Base-by-base conservation (phyloP, 1,140 invertebrate species). In the Zaprionus africanus region DNA sequence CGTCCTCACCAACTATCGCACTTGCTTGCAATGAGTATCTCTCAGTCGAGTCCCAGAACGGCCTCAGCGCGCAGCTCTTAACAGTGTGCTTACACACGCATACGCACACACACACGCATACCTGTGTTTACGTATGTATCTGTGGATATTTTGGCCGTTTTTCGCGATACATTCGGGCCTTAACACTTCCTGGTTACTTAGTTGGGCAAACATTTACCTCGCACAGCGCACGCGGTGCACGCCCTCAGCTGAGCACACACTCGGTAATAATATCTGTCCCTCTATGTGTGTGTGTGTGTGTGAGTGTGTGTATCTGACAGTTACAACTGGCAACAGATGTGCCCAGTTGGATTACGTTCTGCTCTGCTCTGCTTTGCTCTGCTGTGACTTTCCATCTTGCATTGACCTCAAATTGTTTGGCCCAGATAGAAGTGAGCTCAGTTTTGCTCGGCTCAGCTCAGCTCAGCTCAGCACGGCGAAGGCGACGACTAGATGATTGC, bases 171-270 rank as follows among this genome's bases (percentile, higher is more conserved):
- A 54, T 58, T 41, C 26, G 53, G 17, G 51, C 53, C 59, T 68
- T 22, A 66, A 31, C 49, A 58, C 56, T 82, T 67, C 68, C 79
- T 86, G 77, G 73, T 85, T 86, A 76, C 82, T 81, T 70, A 65
- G 70, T 78, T 81, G 60, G 41, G 61, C 75, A 79, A 86, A 86
- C 54, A 84, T 34, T 64, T 41, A 46, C 41, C 41, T 46, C 41
- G 59, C 53, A 24, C 22, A 11, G 12, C 34, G 38, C 81, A 67
- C 34, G 54, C 28, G 59, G 19, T 12, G 28, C 38, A n/a, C 11
- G 19, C 62, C 62, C 62, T 78, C 78, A 78, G 78, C 82, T 85
- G 82, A 65, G 72, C 82, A 85, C 57, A 85, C 82, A 78, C 24
- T 17, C 41, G 41, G 0, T 46, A 9, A n/a, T 43, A n/a, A n/a